Evolutionary conservation across 2,113 vertebrate genomes (phyloP).

Genomic region (Albula glossodonta): DNA sequence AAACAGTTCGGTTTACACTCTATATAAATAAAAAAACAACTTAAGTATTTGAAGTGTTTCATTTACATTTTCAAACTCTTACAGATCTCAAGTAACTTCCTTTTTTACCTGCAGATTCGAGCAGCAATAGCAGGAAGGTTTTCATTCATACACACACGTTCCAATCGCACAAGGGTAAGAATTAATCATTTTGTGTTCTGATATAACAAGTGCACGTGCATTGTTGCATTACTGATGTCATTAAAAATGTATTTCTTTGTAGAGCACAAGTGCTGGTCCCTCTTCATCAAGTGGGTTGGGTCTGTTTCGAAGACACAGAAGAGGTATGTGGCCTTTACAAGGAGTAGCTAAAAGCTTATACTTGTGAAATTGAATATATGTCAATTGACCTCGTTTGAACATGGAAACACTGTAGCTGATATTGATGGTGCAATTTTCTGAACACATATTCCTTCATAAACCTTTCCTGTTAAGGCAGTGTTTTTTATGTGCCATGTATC

Average conservation of each 20-base stretch:
- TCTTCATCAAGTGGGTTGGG: background rate
- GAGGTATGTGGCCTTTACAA: background rate
- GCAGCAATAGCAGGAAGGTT: conserved; percentile 1
- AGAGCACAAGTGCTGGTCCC: conserved; percentile 6
- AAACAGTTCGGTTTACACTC: background rate
- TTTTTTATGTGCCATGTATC: too few species aligned
- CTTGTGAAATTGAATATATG: background rate
- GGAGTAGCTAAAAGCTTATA: background rate
- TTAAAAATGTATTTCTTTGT: background rate
- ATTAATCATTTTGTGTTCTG: background rate
- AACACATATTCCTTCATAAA: background rate
- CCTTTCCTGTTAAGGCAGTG: background rate
- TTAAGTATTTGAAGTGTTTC: too few species aligned
- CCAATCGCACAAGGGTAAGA: conserved; percentile 12
- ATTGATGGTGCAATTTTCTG: background rate
- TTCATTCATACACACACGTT: background rate
- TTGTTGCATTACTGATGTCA: background rate
- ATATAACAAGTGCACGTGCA: too few species aligned
- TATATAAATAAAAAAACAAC: too few species aligned
- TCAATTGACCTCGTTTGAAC: background rate
- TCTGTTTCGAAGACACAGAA: background rate
- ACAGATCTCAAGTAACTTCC: background rate
- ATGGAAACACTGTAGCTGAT: background rate
- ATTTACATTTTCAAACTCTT: too few species aligned
- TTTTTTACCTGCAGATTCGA: conserved; percentile 18